These are phyloP conservation scores for Pelobates cultripes DNA, from an alignment of 2,797 vertebrate species.

Conservation along the genomic window DNA sequence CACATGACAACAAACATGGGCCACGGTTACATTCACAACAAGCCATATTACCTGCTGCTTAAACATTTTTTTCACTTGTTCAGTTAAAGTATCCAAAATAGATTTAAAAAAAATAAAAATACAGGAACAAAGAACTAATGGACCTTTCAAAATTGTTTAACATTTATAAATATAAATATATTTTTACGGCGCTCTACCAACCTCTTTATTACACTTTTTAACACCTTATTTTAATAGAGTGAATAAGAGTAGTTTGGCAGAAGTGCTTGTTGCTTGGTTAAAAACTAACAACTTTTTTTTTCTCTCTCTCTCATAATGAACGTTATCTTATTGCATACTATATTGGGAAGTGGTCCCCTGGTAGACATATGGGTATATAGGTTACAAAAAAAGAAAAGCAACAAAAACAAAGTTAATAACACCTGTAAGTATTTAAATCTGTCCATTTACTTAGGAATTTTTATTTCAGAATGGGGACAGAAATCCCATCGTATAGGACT, in stretches of 20 bases:
- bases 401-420: neutral
- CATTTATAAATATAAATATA: conserved; percentile 37
- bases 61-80: neutral
- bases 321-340: conserved; percentile 22
- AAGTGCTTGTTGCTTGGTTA: conserved; percentile 17
- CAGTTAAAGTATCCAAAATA: neutral
- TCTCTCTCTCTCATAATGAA: neutral
- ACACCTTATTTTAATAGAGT: conserved; percentile 16
- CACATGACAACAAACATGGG: neutral
- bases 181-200: conserved; percentile 20
- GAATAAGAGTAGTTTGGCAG: conserved; percentile 20
- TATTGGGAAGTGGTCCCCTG: neutral
- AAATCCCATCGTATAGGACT: neutral
- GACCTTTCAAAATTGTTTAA: conserved; percentile 25
- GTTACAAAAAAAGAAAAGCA: neutral
- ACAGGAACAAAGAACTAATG: conserved; percentile 30
- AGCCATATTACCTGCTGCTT: neutral
- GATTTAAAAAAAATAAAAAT: neutral
- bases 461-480: neutral
- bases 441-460: neutral
- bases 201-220: conserved; percentile 26
- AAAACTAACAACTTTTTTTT: neutral
- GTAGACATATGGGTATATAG: neutral
- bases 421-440: neutral
- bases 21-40: neutral